Evolutionary conservation across 2,113 vertebrate species (phyloP).

Genomic region (Corvus moneduloides): DNA sequence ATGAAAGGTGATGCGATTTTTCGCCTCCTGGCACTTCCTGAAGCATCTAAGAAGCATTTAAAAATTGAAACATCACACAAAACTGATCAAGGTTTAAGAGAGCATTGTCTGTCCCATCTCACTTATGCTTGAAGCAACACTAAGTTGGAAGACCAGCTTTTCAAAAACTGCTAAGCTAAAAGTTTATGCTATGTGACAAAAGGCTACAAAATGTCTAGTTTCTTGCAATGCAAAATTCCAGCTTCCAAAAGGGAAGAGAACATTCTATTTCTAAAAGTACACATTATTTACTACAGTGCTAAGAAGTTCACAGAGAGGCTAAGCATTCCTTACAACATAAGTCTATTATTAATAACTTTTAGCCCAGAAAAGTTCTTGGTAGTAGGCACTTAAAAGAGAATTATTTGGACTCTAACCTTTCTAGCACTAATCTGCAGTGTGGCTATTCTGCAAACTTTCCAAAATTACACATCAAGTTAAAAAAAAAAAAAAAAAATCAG

Average conservation of each 20-base stretch:
- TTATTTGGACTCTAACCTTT: not conserved
- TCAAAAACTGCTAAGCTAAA: not conserved
- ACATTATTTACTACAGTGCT: not conserved
- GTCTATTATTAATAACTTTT: conserved; percentile 11
- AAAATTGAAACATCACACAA: not conserved
- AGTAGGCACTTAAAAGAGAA: not conserved
- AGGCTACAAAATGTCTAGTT: not conserved
- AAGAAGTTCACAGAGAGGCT: conserved; percentile 26
- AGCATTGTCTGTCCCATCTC: not conserved
- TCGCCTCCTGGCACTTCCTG: not conserved
- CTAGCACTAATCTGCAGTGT: not conserved
- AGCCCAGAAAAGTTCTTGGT: not conserved
- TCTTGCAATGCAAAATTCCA: not conserved
- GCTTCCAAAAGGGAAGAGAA: not conserved
- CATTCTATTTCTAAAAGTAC: not conserved
- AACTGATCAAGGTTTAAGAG: not conserved
- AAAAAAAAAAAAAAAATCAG: not conserved
- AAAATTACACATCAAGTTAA: not conserved
- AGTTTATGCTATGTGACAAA: not conserved
- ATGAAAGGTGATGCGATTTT: not conserved
- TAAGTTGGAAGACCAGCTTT: not conserved
- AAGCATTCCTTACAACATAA: conserved; percentile 22
- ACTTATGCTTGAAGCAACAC: not conserved
- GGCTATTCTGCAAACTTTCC: not conserved
- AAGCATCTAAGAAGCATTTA: not conserved